Evolutionary conservation across 2,797 vertebrate genomes (phyloP).

Genomic region (Rousettus madagascariensis): DNA sequence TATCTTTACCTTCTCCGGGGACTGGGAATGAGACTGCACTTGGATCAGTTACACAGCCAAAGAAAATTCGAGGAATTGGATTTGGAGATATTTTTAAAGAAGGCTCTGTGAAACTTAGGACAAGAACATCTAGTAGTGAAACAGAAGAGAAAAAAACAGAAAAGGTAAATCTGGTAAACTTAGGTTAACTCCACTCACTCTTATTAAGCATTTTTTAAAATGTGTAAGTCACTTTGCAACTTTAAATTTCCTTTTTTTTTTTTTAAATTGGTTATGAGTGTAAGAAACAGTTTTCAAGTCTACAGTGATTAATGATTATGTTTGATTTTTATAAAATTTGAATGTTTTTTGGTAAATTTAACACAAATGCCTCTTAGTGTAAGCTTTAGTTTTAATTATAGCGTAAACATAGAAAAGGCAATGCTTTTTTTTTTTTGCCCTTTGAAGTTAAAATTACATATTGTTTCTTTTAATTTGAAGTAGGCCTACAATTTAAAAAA

Average conservation of each 20-base stretch:
- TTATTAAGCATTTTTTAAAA: slow-evolving; percentile 7
- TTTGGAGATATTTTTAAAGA: slow-evolving; percentile 98
- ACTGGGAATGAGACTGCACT: slow-evolving; percentile 83
- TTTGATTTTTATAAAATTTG: slow-evolving; percentile 36
- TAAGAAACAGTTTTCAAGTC: slow-evolving; percentile 25
- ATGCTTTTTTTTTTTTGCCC: neutral
- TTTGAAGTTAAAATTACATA: slow-evolving; percentile 29
- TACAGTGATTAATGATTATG: neutral
- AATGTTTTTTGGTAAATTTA: slow-evolving; percentile 32
- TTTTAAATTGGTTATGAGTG: neutral
- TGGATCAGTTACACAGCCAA: slow-evolving; percentile 90
- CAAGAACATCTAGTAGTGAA: slow-evolving; percentile 87
- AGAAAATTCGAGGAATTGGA: slow-evolving; percentile 94
- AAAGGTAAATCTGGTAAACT: slow-evolving; percentile 84
- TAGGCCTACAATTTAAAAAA: neutral
- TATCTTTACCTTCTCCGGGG: slow-evolving; percentile 84
- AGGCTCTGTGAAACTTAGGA: slow-evolving; percentile 93
- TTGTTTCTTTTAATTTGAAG: slow-evolving; percentile 34
- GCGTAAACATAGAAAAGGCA: slow-evolving; percentile 12
- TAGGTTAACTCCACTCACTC: neutral
- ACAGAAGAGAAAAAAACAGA: slow-evolving; percentile 92
- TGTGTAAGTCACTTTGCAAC: neutral
- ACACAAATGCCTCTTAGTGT: neutral
- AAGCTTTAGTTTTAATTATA: slow-evolving; percentile 3
- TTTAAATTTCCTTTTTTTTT: neutral